Base-by-base conservation (phyloP, 1,140 invertebrate genomes). In the Monomorium pharaonis region DNA sequence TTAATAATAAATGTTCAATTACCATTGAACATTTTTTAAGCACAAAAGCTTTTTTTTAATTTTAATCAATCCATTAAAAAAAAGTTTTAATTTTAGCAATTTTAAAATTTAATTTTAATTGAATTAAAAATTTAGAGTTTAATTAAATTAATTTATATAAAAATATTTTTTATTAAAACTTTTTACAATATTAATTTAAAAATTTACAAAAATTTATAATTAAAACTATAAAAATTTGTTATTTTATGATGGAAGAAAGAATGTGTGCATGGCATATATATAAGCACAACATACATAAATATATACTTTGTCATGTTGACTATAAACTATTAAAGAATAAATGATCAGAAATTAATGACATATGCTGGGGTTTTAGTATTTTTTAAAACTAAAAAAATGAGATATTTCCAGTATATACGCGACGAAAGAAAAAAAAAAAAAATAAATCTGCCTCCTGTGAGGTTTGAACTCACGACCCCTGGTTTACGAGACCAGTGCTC, bases 401-500 rank as follows among this genome's bases (percentile, higher is more conserved):
- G 3, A 37, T 21, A 33, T 30, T 62, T 62, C 0, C 0, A 18
- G n/a, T 37, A 33, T n/a, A 56, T 18, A 56, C 1, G n/a, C n/a
- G n/a, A n/a, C n/a, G n/a, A n/a, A 6, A 44, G 2, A 12, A 0
- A 6, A 12, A 63, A 63, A 65, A 78, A 47, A 21, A 16, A n/a
- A n/a, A n/a, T n/a, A n/a, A 51, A 7, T 33, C 7, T 95, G 95
- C 95, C 95, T 96, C 96, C 96, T 96, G 96, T 96, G 96, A 97
- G 97, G 96, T 96, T 97, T 96, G 97, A 97, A 97, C 97, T 97
- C 96, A 96, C 96, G 96, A 97, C 96, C 96, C 96, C 96, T 97
- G 96, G 96, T 97, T 97, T 97, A 97, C 96, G 96, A 97, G 96
- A 97, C 96, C 96, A 97, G 96, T 97, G 96, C 96, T 97, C 96